A percentile compares a stretch with the other conserved stretches of the same genome.
Evolutionary conservation across 2,113 vertebrate species (phyloP).

Genomic region (Cyphomyrus plagiostoma): DNA sequence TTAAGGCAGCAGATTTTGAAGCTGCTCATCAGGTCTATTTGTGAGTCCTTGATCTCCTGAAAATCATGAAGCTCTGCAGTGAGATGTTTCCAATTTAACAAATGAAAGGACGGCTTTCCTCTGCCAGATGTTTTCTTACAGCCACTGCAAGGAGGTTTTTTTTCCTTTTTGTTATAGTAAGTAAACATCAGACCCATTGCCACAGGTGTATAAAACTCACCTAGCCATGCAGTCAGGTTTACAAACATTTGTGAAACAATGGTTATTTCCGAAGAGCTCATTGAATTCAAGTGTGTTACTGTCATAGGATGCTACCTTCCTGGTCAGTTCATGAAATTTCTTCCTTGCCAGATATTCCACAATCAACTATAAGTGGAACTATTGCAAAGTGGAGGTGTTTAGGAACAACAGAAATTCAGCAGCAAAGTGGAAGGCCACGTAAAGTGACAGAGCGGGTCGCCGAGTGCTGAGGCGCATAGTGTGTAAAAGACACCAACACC

Average conservation of each 20-base stretch:
- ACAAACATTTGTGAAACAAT: neutral
- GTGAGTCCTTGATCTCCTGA: conserved; percentile 30
- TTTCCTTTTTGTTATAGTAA: neutral
- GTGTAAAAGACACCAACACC: neutral
- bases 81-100: neutral
- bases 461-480: neutral
- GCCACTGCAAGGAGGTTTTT: neutral
- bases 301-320: neutral
- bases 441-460: neutral
- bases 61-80: conserved; percentile 40
- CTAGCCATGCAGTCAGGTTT: neutral
- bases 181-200: neutral
- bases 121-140: neutral
- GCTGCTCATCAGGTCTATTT: conserved; percentile 23
- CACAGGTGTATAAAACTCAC: neutral
- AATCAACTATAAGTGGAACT: neutral
- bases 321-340: neutral
- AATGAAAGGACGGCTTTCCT: neutral
- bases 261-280: neutral
- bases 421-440: neutral
- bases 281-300: neutral
- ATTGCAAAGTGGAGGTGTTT: neutral
- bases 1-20: conserved; percentile 35
- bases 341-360: neutral
- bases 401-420: neutral